Conservation (phyloP, 2,113 vertebrate species). For the Delphinus delphis region DNA sequence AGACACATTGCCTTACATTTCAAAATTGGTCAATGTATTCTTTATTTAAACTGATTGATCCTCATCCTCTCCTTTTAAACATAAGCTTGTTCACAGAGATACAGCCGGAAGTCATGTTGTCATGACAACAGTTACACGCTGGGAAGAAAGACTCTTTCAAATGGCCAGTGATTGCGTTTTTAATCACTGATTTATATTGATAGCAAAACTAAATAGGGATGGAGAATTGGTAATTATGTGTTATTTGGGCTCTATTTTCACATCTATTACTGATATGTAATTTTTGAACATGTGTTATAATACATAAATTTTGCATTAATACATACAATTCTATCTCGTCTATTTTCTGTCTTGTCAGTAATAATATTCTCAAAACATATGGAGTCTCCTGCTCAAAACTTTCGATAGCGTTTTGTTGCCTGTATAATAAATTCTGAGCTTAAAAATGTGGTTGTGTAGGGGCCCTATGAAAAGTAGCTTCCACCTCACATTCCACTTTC, state of each 20-base stretch:
- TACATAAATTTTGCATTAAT: neutral
- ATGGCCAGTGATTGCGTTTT: conserved; percentile 76
- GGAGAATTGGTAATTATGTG: conserved; percentile 64
- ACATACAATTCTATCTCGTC: neutral
- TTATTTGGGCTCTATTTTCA: conserved; percentile 67
- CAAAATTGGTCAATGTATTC: conserved; percentile 16
- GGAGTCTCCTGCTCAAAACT: neutral
- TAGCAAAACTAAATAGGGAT: conserved; percentile 74
- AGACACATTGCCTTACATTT: neutral
- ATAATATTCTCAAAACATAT: neutral
- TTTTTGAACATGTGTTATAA: neutral
- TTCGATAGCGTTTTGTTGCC: neutral
- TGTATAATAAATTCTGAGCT: neutral
- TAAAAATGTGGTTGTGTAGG: neutral
- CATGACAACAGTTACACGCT: conserved; percentile 82
- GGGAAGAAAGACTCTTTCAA: conserved; percentile 77
- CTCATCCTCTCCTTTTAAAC: conserved; percentile 18
- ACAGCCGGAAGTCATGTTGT: conserved; percentile 84
- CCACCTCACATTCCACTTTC: neutral
- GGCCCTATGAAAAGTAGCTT: neutral
- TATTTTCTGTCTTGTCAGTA: neutral
- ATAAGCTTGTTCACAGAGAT: conserved; percentile 63
- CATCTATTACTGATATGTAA: conserved; percentile 14
- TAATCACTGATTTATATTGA: conserved; percentile 69
- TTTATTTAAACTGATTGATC: conserved; percentile 61